Evolutionary conservation across 2,888 invertebrate genomes (phyloP), one percentile per base, ranked within the genome.

Genomic region (Azorinus chamasolen): DNA sequence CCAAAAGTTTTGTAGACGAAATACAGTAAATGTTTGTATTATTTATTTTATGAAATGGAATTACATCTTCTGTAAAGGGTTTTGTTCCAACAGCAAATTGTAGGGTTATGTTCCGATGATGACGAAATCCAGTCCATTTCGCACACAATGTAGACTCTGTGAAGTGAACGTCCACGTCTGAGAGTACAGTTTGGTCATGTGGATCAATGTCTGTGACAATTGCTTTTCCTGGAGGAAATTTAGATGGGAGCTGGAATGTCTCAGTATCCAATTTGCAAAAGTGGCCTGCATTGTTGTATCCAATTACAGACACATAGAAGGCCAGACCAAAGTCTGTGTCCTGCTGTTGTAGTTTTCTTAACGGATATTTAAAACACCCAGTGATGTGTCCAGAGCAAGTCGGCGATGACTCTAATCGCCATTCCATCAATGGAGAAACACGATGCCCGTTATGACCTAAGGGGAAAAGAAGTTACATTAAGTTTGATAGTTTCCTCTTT

Each of bases 261-360:
- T 65, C 51, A 5, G 76, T 59, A 24, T 45, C 53, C 0, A 69
- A 46, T n/a, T 57, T 57, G 6, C 58, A 43, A 32, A 41, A 61
- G 41, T 65, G 69, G 10, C 78, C 78, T 12, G 71, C 81, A 24
- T 58, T 72, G 63, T 81, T 78, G 54, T 63, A 78, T 8, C 71
- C 68, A 24, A 64, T 51, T 8, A 81, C 12, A 46, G 43, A 37
- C 24, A 71, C 41, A 20, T 32, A 62, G 43, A 71, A 81, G 2
- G 41, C 25, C 2, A 63, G 27, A 2, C 62, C 64, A 10, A 37
- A 12, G 4, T 73, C 70, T 12, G 53, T 63, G 24, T 79, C 69
- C 10, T 66, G 59, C 10, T 20, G 6, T 18, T 79, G 75, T 18
- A 79, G 18, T 25, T 32, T 10, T 3, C 18, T 2, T 6, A 71